Evolutionary conservation across 1,140 invertebrate genomes (phyloP).

Genomic region (Thrips palmi): DNA sequence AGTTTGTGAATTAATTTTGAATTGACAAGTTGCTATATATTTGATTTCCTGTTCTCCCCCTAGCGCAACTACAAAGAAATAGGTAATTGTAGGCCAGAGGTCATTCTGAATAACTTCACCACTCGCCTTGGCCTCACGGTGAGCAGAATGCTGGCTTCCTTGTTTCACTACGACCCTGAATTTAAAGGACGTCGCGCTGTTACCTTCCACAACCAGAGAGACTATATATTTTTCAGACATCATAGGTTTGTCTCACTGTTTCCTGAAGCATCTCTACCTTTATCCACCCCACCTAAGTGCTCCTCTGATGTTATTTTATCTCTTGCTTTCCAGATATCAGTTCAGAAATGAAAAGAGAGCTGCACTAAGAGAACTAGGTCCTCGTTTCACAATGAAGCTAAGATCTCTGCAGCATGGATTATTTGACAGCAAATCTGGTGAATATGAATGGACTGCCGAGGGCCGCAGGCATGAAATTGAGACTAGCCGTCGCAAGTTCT

Average conservation of each 20-base stretch:
- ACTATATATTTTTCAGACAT: slow-evolving; percentile 97
- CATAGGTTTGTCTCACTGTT: slow-evolving; percentile 60
- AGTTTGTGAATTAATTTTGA: slow-evolving; percentile 37
- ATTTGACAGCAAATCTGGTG: slow-evolving; percentile 90
- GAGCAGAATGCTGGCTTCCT: slow-evolving; percentile 80
- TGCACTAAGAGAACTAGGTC: slow-evolving; percentile 83
- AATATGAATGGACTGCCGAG: slow-evolving; percentile 94
- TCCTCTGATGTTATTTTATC: slow-evolving; percentile 9
- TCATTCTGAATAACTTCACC: slow-evolving; percentile 91
- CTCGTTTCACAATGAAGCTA: slow-evolving; percentile 85
- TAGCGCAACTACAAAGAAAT: slow-evolving; percentile 59
- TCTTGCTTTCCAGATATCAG: slow-evolving; percentile 51
- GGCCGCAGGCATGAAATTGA: slow-evolving; percentile 80
- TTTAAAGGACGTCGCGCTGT: slow-evolving; percentile 83
- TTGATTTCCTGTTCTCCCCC: slow-evolving; percentile 12
- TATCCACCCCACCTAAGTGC: neutral
- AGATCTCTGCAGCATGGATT: slow-evolving; percentile 88
- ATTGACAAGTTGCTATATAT: slow-evolving; percentile 26
- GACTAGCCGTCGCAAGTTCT: slow-evolving; percentile 74
- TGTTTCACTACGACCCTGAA: slow-evolving; percentile 93
- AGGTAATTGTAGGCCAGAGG: slow-evolving; percentile 74
- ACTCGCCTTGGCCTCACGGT: slow-evolving; percentile 82
- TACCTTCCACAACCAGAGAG: slow-evolving; percentile 97
- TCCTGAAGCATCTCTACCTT: neutral
- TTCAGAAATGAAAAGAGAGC: slow-evolving; percentile 67